Evolutionary conservation across 1,140 invertebrate genomes (phyloP), one percentile per base, ranked within the genome.

Genomic region (Cotesia typhae): DNA sequence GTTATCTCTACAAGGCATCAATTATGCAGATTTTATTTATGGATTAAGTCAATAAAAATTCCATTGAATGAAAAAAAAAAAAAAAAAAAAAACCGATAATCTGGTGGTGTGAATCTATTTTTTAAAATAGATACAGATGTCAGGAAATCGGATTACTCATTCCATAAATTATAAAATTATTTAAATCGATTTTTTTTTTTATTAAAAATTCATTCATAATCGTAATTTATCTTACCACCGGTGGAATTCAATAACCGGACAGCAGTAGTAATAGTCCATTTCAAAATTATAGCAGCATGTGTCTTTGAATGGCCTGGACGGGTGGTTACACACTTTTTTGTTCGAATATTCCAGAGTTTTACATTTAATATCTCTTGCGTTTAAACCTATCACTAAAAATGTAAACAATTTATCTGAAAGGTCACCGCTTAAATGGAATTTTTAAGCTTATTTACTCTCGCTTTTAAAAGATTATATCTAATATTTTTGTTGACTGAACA

Each of bases 261-360:
- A 73, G 35, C 71, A 73, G 68, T 73, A 67, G 14, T 67, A 53
- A 59, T 72, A 72, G 41, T 72, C 52, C 52, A 67, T 53, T 51
- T 72, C 71, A 60, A 36, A 35, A 57, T 67, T 67, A 37, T 57
- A 72, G n/a, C 71, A 72, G 17, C 71, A 72, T 0, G 36, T 17
- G 47, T 38, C 12, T 20, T 17, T n/a, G 17, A 36, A 38, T 70
- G 28, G 3, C 55, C 10, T n/a, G 5, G 10, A 35, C 12, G 35
- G 35, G 6, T 20, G 12, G 36, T 65, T 41, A 28, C 70, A 71
- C 3, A 71, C 38, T 7, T 20, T 38, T 51, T 63, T 14, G 3
- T 41, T 38, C 7, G 38, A 38, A 9, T 51, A 28, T 35, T 37
- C 38, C 1, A 57, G 9, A 28, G 12, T 41, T 41, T 63, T 17